Conservation (phyloP, 2,888 invertebrate species). For the Rhagium mordax region DNA sequence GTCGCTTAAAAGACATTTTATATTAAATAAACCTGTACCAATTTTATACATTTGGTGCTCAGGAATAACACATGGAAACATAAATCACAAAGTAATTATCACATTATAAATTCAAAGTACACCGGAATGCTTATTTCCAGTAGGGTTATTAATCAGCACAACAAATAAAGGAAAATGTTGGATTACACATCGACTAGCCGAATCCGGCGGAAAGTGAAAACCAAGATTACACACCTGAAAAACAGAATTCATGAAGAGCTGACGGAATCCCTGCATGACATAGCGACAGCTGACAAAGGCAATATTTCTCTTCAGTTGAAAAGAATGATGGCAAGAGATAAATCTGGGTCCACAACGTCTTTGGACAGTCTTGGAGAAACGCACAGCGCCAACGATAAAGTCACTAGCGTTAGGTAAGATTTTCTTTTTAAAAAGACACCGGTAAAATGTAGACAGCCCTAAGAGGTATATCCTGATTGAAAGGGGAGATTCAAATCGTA, state of each 20-base stretch:
- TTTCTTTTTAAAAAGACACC: not conserved
- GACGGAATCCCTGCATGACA: conserved; percentile 40
- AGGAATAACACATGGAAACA: too few relatives aligned
- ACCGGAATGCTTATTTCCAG: not conserved
- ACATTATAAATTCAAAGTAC: not conserved
- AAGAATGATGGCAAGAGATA: conserved; percentile 14
- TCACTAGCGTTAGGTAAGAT: conserved; percentile 23
- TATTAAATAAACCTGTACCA: too few relatives aligned
- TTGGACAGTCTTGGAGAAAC: conserved; percentile 9
- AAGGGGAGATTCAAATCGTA: too few relatives aligned
- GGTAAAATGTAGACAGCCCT: not conserved
- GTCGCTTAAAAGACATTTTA: too few relatives aligned
- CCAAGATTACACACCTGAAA: conserved; percentile 43
- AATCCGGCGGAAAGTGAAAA: conserved; percentile 53
- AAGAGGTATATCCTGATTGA: too few relatives aligned
- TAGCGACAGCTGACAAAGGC: conserved; percentile 22
- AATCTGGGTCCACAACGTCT: conserved; percentile 13
- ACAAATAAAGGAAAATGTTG: not conserved
- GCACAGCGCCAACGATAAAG: not conserved
- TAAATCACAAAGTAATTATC: not conserved
- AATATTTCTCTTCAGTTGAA: conserved; percentile 15
- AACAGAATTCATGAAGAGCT: conserved; percentile 46
- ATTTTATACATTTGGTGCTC: too few relatives aligned
- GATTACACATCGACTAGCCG: conserved; percentile 52
- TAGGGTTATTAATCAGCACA: not conserved